Base-by-base conservation (phyloP, 2,888 invertebrate genomes). In the Orthosia cruda region DNA sequence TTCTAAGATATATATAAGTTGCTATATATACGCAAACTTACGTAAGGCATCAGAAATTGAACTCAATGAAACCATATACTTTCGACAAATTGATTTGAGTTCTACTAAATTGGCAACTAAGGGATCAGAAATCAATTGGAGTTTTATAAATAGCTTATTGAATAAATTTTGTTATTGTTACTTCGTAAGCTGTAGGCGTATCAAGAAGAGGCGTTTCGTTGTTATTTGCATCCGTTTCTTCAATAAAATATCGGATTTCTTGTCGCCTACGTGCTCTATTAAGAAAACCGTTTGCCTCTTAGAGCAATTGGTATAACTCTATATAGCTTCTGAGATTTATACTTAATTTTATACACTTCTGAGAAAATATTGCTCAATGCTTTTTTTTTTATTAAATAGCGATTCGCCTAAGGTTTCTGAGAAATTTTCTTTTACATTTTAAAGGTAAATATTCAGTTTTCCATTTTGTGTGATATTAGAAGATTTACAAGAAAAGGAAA, bases 201-300 rank as follows among this genome's bases (percentile, higher is more conserved):
- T 57, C 49, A 66, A n/a, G 32, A 66, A 18, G 47, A 55, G 40
- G n/a, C 47, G 26, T 64, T 62, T 13, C 5, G 49, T 54, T 66
- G 50, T 55, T 62, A 81, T 80, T 80, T 84, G 62, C 62, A 81
- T 69, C 64, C 50, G 52, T 74, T 58, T 55, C 45, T 74, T 66
- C 61, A 74, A 84, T 80, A 67, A 74, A 76, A 50, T 76, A 54
- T 86, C 75, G 52, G 55, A 72, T 85, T 85, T 76, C 85, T 72
- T 66, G 63, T 72, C 64, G 66, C 32, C 69, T 85, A 64, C 82
- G 77, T 70, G 71, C 61, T 57, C 83, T 59, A 76, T 82, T 82
- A 72, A 57, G 45, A 69, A 67, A 54, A 16, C 62, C 26, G 47
- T 69, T 69, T 57, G 20, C 58, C 23, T 52, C 18, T 84, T 26